Evolutionary conservation across 2,113 vertebrate species (phyloP), one percentile per base, ranked within the genome.

Genomic region (Pogona vitticeps): DNA sequence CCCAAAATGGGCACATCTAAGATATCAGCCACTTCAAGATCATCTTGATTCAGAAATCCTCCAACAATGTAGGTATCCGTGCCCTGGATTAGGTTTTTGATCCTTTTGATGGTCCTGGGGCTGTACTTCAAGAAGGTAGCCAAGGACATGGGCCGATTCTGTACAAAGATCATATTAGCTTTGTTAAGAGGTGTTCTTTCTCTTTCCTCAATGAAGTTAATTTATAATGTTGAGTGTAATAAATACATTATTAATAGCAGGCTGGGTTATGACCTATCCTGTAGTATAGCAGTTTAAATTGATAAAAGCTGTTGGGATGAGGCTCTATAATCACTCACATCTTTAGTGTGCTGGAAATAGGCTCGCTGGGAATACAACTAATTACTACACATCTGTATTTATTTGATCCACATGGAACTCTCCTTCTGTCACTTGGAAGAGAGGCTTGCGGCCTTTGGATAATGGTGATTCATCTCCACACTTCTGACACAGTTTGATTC

Each of bases 301-400:
- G 98, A 98, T 98, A 99, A 99, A 98, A 98, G 97, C 97, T 97
- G 97, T 97, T 97, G 96, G 97, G 97, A 97, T 98, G 97, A 98
- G 94, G 97, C 94, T 96, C 95, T 95, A 96, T 97, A 97, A 98
- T 98, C 96, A 95, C 97, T 98, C 98, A 98, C 98, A 96, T 98
- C 97, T 98, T 98, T 98, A 98, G 98, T 97, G 97, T 96, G 96
- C 89, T 95, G 97, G 97, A 96, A 98, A 99, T 97, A 97, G 98
- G 96, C 97, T 98, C 98, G 85, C 96, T 98, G 99, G 98, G 98
- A 99, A 98, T 98, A 97, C 97, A 98, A 99, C 98, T 99, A 99
- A 99, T 99, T 99, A 99, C 98, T 97, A 96, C 98, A 98, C 98
- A 99, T 99, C 98, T 99, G 99, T 99, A 99, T 99, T 99, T 99